Percentiles rank a stretch among this genome's conserved stretches.
These are phyloP conservation scores for Pachyramphus minor DNA, from an alignment of 2,113 vertebrate species.

Conservation along the genomic window DNA sequence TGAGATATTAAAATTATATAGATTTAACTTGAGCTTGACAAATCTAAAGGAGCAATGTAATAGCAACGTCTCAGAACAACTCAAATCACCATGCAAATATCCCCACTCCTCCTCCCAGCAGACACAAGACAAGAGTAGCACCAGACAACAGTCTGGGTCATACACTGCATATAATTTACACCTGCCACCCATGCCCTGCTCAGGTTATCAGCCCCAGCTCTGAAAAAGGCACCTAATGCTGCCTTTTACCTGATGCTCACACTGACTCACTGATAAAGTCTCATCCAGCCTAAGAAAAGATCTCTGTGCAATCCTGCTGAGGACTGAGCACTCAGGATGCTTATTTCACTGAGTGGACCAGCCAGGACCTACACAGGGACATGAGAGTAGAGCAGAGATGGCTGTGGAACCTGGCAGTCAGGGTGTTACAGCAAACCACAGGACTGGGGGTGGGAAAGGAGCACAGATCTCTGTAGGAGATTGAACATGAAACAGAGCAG, in stretches of 20 bases:
- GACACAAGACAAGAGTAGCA: background rate
- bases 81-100: background rate
- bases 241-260: background rate
- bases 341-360: background rate
- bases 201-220: background rate
- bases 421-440: background rate
- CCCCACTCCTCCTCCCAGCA: background rate
- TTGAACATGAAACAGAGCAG: background rate
- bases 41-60: background rate
- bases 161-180: background rate
- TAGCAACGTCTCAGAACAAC: background rate
- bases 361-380: background rate
- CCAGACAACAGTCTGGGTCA: background rate
- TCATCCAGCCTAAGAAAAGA: background rate
- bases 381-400: background rate
- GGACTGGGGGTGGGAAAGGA: background rate
- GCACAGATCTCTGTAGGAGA: background rate
- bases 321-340: rapidly evolving
- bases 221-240: background rate
- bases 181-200: background rate
- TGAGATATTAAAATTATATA: conserved; percentile 55
- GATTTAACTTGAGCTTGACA: conserved; percentile 42
- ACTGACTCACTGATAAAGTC: background rate
- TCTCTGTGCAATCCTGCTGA: rapidly evolving
- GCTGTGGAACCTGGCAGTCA: background rate